Evolutionary conservation across 2,888 invertebrate species (phyloP).

Genomic region (Caenorhabditis plicata): DNA sequence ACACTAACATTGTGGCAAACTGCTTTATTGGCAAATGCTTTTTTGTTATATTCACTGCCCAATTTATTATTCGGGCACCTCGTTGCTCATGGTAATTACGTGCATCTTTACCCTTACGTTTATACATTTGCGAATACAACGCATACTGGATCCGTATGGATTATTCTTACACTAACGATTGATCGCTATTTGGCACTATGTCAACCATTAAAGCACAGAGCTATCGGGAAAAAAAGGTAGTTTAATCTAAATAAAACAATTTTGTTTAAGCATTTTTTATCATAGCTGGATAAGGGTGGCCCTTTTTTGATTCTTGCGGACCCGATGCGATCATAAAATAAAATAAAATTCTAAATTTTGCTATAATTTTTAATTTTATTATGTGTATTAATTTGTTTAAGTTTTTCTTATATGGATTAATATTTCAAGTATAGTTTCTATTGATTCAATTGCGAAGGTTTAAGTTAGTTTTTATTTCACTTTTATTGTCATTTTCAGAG

Average conservation of each 20-base stretch:
- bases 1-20: slow-evolving; percentile 63
- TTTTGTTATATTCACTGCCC: slow-evolving; percentile 61
- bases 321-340: too few relatives aligned
- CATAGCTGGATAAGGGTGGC: too few relatives aligned
- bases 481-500: too few relatives aligned
- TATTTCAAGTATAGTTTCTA: too few relatives aligned
- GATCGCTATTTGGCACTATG: slow-evolving; percentile 63
- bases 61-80: slow-evolving; percentile 51
- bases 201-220: slow-evolving; percentile 60
- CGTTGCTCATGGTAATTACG: slow-evolving; percentile 48
- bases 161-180: slow-evolving; percentile 61
- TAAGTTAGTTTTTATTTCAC: too few relatives aligned
- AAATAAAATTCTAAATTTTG: too few relatives aligned
- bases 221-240: slow-evolving; percentile 62
- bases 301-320: too few relatives aligned
- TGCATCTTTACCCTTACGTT: slow-evolving; percentile 59
- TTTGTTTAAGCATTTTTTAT: too few relatives aligned
- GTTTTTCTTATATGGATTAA: too few relatives aligned
- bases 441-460: too few relatives aligned
- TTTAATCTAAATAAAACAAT: slow-evolving; percentile 10
- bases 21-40: slow-evolving; percentile 61
- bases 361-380: too few relatives aligned
- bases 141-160: slow-evolving; percentile 64
- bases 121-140: slow-evolving; percentile 63
- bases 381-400: too few relatives aligned